phyloP scores from a whole-genome alignment of 2,797 vertebrate species.

The Enteromius unitaeniatus region DNA sequence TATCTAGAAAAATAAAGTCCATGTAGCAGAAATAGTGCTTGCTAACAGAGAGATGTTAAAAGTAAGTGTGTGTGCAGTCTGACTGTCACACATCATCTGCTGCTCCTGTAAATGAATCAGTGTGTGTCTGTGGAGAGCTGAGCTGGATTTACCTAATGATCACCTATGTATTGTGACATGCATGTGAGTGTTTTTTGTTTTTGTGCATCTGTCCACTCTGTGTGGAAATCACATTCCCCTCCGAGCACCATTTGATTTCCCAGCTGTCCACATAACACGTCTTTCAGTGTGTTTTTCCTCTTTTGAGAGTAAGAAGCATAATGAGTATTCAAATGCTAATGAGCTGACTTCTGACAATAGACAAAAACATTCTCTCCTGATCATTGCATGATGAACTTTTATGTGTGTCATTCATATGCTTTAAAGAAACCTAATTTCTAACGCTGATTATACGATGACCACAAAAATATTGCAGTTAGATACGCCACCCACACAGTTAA shows the following conservation, averaged over 20 bases:
- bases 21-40: slow-evolving; percentile 34
- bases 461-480: background rate
- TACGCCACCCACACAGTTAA: background rate
- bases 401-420: background rate
- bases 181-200: background rate
- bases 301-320: slow-evolving; percentile 1
- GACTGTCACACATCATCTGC: slow-evolving; percentile 2
- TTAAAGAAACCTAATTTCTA: background rate
- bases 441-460: background rate
- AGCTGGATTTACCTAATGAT: slow-evolving; percentile 23
- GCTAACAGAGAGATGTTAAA: slow-evolving; percentile 38
- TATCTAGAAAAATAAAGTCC: background rate
- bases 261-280: slow-evolving; percentile 13
- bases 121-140: slow-evolving; percentile 2
- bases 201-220: background rate
- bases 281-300: slow-evolving; percentile 16
- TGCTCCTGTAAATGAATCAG: slow-evolving; percentile 36
- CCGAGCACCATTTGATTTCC: slow-evolving; percentile 9
- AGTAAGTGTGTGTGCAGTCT: slow-evolving; percentile 41
- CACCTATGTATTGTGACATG: background rate
- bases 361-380: background rate
- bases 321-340: slow-evolving; percentile 13
- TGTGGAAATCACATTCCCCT: slow-evolving; percentile 31
- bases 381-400: slow-evolving; percentile 1
- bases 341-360: slow-evolving; percentile 12